Conservation (phyloP, 1,140 invertebrate genomes). For the Pissodes strobi region DNA sequence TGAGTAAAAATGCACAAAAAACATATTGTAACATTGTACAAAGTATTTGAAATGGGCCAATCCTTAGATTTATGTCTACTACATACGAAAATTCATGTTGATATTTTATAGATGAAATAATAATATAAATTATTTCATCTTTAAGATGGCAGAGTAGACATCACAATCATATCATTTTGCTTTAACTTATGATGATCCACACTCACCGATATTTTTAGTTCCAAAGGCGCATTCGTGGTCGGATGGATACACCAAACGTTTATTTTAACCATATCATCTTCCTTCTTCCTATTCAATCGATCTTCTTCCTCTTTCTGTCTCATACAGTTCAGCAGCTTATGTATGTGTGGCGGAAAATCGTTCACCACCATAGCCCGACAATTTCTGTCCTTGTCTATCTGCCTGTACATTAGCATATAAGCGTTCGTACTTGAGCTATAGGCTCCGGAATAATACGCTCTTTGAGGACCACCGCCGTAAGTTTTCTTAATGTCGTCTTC, state of each 20-base stretch:
- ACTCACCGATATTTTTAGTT: constrained; percentile 60
- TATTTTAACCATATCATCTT: constrained; percentile 66
- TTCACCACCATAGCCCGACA: constrained; percentile 67
- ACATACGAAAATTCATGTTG: background rate
- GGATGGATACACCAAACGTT: constrained; percentile 70
- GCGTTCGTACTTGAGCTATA: constrained; percentile 88
- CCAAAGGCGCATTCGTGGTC: constrained; percentile 58
- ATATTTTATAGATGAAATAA: background rate
- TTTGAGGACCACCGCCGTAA: constrained; percentile 75
- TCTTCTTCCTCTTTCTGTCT: constrained; percentile 72
- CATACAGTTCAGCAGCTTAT: constrained; percentile 68
- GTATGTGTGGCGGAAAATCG: constrained; percentile 78
- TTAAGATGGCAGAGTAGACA: too few species aligned
- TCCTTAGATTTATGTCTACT: background rate
- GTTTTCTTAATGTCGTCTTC: constrained; percentile 83
- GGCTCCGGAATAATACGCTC: constrained; percentile 74
- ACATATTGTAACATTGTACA: background rate
- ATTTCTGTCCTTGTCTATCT: constrained; percentile 76
- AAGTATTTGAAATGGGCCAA: background rate
- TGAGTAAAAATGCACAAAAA: background rate
- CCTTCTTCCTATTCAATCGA: constrained; percentile 61
- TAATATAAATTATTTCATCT: background rate
- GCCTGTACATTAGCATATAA: constrained; percentile 92
- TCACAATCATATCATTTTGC: too few species aligned
- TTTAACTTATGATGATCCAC: too few species aligned